Base-by-base conservation (phyloP, 2,113 vertebrate genomes). In the Macroglossus sobrinus region DNA sequence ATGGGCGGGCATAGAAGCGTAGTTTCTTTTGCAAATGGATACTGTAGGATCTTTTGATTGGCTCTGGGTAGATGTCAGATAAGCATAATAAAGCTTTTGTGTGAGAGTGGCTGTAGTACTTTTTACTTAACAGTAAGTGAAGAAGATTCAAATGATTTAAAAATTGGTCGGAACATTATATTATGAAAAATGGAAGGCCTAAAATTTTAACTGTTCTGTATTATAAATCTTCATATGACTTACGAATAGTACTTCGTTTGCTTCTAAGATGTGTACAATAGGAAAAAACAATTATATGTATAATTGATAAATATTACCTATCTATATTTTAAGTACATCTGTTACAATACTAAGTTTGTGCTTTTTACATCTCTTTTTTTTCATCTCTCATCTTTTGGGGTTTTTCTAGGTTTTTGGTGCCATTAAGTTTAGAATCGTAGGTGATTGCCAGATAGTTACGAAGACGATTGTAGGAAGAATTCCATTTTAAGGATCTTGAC, bases 341-440 rank as follows among this genome's bases (percentile, higher is more conserved):
- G 15, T 76, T 71, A n/a, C 2, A 76, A 12, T 78, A 33, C 50
- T 93, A 76, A 81, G 21, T 38, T 28, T 33, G 18, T 89, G 61
- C 30, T 33, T 74, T 78, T 19, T 26, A 40, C 47, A 38, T 21
- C 28, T 81, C 26, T 50, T 35, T 89, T 35, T 89, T 97, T n/a
- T 90, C 4, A 47, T 61, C 66, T 95, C 26, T 53, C 45, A 43
- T 57, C 14, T 93, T 92, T 93, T 92, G 24, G 15, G 78, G 40
- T 93, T 88, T 97, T 64, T 10, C 45, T 88, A 38, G 69, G 24
- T 68, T 91, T 95, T 84, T 47, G 85, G 64, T 90, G 81, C 47
- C 45, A 50, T 38, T 80, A 40, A 81, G 33, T 91, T 93, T 91
- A 96, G 93, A 94, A 76, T 76, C 30, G 64, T 85, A 91, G 45